These are phyloP conservation scores for Polydrusus pterygomalis DNA, from an alignment of 2,888 invertebrate species.

Conservation along the genomic window DNA sequence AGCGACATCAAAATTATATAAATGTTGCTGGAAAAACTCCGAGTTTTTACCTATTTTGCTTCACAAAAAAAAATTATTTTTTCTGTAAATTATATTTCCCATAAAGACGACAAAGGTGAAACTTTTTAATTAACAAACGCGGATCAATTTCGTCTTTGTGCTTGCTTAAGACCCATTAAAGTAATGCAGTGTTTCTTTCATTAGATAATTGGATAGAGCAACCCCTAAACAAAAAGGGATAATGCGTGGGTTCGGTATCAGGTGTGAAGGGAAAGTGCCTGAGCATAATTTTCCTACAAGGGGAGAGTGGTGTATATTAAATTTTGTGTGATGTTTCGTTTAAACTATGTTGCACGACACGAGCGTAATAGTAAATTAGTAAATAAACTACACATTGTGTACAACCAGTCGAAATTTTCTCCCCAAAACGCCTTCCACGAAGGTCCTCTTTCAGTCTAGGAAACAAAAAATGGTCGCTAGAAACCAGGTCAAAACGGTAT, in stretches of 20 bases:
- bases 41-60: too few relatives aligned
- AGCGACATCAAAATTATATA: too few relatives aligned
- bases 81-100: neutral
- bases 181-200: conserved; percentile 23
- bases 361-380: neutral
- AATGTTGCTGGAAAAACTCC: too few relatives aligned
- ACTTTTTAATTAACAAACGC: conserved; percentile 14
- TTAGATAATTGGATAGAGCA: conserved; percentile 26
- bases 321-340: conserved; percentile 17
- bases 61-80: too few relatives aligned
- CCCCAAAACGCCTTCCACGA: too few relatives aligned
- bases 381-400: neutral
- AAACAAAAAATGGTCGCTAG: too few relatives aligned
- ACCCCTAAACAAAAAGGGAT: conserved; percentile 28
- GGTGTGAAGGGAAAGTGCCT: conserved; percentile 22
- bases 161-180: conserved; percentile 23
- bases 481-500: too few relatives aligned
- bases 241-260: conserved; percentile 26
- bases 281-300: conserved; percentile 15
- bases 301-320: conserved; percentile 15
- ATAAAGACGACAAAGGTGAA: neutral
- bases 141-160: conserved; percentile 19
- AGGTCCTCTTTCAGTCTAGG: too few relatives aligned
- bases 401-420: too few relatives aligned
- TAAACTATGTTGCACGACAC: conserved; percentile 9